Base-by-base conservation (phyloP, 1,140 invertebrate genomes). In the Eriosoma lanigerum region DNA sequence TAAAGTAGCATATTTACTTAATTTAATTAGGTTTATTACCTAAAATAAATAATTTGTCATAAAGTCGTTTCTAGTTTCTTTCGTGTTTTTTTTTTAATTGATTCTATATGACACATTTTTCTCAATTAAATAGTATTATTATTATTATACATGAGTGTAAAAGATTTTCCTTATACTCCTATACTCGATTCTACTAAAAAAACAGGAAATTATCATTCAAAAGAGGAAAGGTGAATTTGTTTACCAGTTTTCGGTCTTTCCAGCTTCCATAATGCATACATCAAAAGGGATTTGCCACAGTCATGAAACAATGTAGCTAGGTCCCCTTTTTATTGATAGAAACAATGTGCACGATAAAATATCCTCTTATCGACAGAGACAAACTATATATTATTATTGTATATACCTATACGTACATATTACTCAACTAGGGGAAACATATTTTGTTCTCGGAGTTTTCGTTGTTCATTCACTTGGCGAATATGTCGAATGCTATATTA, bases 251-350 rank as follows among this genome's bases (percentile, higher is more conserved):
- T 26, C 19, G 62, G 66, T 26, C 21, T 48, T 50, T 50, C 8
- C 8, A 38, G 32, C 32, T 38, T 38, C 2, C 17, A 8, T 12
- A 70, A 50, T 17, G 5, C 44, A 9, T 19, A 38, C 5, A 50
- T 8, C 29, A 21, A 44, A 58, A 52, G 17, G 32, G 54, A 76
- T 60, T 76, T 60, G 32, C 15, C 15, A 60, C 15, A 46, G n/a
- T 60, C 73, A 60, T 76, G 38, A 76, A 76, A 76, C 73, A 76
- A 76, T 76, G 38, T 76, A 26, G 24, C 73, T n/a, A 44, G 3
- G 44, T n/a, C n/a, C 32, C 56, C 56, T 26, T 60, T 60, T 73
- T 76, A 32, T 46, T 5, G 3, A 38, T 38, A 24, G 15, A 60
- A 60, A 76, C 73, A 76, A 60, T 76, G 15, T 44, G 9, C 73